Percentiles rank a stretch among this genome's conserved stretches.
Evolutionary conservation across 2,888 invertebrate species (phyloP).

Genomic region (Tridacna gigas): DNA sequence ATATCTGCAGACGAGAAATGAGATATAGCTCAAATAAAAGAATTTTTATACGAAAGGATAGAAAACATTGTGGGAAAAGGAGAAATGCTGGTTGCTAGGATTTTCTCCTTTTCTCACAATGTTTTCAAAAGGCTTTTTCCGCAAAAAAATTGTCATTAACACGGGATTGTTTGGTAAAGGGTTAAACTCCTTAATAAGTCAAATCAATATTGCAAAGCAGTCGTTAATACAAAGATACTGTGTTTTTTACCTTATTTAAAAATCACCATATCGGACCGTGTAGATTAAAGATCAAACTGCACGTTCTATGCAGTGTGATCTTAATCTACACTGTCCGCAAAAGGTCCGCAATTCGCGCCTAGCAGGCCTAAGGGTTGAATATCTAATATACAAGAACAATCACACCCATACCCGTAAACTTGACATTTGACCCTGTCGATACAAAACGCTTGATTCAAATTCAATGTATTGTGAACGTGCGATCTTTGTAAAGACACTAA

Average conservation of each 20-base stretch:
- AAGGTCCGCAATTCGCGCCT: neutral
- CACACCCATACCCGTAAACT: neutral
- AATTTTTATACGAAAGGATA: too few species aligned
- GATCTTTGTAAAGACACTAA: neutral
- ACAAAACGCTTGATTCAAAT: constrained; percentile 6
- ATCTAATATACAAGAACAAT: neutral
- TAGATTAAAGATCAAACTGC: too few species aligned
- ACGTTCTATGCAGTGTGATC: too few species aligned
- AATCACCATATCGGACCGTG: neutral
- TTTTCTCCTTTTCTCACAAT: neutral
- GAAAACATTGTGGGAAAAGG: neutral
- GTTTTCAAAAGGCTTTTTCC: neutral
- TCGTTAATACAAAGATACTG: too few species aligned
- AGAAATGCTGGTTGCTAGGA: neutral
- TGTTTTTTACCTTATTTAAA: neutral
- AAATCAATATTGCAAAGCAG: too few species aligned
- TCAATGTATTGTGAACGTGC: neutral
- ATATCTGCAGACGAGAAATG: too few species aligned
- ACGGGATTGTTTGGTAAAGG: neutral
- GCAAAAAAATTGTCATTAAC: neutral
- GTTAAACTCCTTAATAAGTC: too few species aligned
- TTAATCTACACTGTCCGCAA: too few species aligned
- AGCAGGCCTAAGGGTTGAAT: neutral
- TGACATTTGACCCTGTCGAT: constrained; percentile 1
- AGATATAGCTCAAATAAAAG: neutral